phyloP scores from a whole-genome alignment of 1,140 invertebrate genomes.

The Trichoplusia ni region DNA sequence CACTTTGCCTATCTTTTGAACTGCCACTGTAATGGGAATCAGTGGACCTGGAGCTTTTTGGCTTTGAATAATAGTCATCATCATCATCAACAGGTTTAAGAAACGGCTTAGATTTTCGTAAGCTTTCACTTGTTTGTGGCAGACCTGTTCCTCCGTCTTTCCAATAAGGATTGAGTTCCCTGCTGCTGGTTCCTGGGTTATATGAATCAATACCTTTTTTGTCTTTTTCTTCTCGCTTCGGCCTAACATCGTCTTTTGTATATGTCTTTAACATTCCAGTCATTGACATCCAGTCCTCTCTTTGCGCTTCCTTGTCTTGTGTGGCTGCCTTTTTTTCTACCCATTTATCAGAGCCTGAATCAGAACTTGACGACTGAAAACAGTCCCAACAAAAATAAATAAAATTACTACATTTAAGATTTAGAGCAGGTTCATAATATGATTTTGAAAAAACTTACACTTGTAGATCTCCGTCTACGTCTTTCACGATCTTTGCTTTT shows the following conservation, averaged over 20 bases:
- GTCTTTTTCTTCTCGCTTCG: slow-evolving; percentile 72
- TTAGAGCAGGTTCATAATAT: background rate
- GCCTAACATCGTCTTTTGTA: slow-evolving; percentile 76
- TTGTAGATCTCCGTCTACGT: slow-evolving; percentile 31
- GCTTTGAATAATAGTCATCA: slow-evolving; percentile 35
- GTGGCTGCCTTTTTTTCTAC: slow-evolving; percentile 78
- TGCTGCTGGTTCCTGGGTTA: slow-evolving; percentile 86
- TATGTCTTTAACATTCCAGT: slow-evolving; percentile 76
- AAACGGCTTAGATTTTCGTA: slow-evolving; percentile 72
- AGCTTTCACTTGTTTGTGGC: slow-evolving; percentile 77
- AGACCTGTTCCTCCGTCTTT: slow-evolving; percentile 93
- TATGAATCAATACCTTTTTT: slow-evolving; percentile 83
- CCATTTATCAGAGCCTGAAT: slow-evolving; percentile 78
- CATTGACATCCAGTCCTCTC: slow-evolving; percentile 84
- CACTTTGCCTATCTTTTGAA: slow-evolving; percentile 14
- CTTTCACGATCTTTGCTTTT: slow-evolving; percentile 25
- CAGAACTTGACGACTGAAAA: slow-evolving; percentile 61
- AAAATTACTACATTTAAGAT: slow-evolving; percentile 5
- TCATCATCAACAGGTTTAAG: slow-evolving; percentile 63
- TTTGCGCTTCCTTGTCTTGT: slow-evolving; percentile 29
- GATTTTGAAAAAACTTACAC: slow-evolving; percentile 41
- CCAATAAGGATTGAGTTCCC: slow-evolving; percentile 97
- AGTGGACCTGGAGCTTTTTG: background rate
- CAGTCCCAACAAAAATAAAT: slow-evolving; percentile 14
- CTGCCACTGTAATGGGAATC: background rate